Evolutionary conservation across 2,113 vertebrate genomes (phyloP).

Genomic region (Perca schrenkii): DNA sequence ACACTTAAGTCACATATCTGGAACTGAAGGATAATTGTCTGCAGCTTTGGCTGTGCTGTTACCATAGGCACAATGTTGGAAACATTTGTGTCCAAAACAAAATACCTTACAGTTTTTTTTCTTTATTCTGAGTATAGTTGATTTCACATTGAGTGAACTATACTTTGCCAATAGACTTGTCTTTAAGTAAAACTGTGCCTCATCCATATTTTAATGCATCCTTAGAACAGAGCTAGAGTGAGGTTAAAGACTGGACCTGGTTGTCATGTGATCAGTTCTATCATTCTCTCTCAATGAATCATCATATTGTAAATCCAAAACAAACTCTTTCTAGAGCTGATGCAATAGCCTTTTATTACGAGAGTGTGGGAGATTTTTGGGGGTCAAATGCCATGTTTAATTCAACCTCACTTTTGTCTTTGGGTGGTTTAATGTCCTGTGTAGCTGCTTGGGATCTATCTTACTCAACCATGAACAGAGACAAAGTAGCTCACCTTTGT

Average conservation of each 20-base stretch:
- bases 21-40: conserved; percentile 12
- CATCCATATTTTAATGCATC: background rate
- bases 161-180: background rate
- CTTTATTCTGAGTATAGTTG: background rate
- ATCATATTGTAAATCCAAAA: background rate
- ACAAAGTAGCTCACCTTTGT: conserved; percentile 4
- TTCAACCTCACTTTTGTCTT: background rate
- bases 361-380: background rate
- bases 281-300: conserved; percentile 12
- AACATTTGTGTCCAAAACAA: conserved; percentile 21
- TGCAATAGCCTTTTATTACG: background rate
- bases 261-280: background rate
- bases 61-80: conserved; percentile 14
- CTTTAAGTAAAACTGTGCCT: background rate
- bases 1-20: conserved; percentile 3
- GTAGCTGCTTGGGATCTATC: background rate
- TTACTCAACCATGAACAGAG: background rate
- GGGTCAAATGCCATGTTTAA: background rate
- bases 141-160: background rate
- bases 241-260: background rate
- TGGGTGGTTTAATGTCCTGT: background rate
- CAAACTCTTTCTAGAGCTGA: conserved; percentile 1
- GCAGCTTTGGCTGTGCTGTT: background rate
- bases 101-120: background rate
- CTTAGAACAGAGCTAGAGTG: background rate